Conservation (phyloP, 1,140 invertebrate genomes). For the Hirudo medicinalis region DNA sequence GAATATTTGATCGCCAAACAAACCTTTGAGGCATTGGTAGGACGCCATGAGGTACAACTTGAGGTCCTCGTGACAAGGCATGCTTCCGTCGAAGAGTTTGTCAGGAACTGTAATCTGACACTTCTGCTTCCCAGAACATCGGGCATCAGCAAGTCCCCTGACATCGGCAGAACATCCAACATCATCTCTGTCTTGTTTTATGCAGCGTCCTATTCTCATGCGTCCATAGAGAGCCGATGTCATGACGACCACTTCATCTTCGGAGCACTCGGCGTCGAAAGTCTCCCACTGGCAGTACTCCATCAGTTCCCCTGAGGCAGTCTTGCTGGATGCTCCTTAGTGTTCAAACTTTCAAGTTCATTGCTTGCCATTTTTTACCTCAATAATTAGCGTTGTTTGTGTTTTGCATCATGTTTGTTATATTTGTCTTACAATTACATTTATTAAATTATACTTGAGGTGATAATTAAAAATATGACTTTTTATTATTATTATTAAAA, state of each 20-base stretch:
- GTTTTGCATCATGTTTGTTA: too few relatives aligned
- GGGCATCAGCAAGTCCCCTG: background rate
- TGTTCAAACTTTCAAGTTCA: too few relatives aligned
- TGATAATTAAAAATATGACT: too few relatives aligned
- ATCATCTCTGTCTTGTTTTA: conserved; percentile 2
- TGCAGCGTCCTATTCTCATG: background rate
- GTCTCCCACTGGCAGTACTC: conserved; percentile 10
- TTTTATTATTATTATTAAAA: too few relatives aligned
- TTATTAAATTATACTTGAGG: too few relatives aligned
- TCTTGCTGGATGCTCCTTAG: too few relatives aligned
- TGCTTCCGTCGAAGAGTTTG: background rate
- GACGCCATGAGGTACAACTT: conserved; percentile 7
- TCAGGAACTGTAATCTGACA: background rate
- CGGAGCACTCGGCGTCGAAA: background rate
- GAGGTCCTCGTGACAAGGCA: conserved; percentile 6
- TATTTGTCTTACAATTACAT: too few relatives aligned
- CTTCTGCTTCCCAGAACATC: background rate
- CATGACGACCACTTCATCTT: conserved; percentile 1
- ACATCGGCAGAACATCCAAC: conserved; percentile 2
- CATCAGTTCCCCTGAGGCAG: background rate
- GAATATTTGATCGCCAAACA: background rate
- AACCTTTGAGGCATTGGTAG: conserved; percentile 2
- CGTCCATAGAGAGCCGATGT: conserved; percentile 6
- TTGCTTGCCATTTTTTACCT: too few relatives aligned
- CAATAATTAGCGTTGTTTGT: too few relatives aligned